Evolutionary conservation across 1,140 invertebrate genomes (phyloP).

Genomic region (Neodiprion fabricii): DNA sequence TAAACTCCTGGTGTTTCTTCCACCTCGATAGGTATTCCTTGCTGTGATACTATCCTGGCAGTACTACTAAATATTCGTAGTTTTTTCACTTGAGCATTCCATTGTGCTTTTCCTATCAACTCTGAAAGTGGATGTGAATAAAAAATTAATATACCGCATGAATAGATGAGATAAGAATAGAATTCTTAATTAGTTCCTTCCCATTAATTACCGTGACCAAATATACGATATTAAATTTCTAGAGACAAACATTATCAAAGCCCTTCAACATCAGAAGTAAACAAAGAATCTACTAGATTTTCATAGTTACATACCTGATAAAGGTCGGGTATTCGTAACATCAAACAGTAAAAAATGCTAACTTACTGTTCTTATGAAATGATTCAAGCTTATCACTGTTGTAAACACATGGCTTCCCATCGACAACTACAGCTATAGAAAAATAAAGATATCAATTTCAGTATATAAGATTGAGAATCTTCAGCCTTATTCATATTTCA

Average conservation of each 20-base stretch:
- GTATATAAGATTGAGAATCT: slow-evolving; percentile 19
- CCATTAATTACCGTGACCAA: background rate
- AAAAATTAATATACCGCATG: no score
- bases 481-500: no score
- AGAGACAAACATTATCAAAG: slow-evolving; percentile 10
- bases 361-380: slow-evolving; percentile 47
- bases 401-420: slow-evolving; percentile 60
- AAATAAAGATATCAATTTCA: slow-evolving; percentile 31
- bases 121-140: slow-evolving; percentile 31
- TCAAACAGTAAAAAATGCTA: background rate
- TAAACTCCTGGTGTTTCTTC: slow-evolving; percentile 42
- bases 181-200: slow-evolving; percentile 4
- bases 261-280: slow-evolving; percentile 17
- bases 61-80: slow-evolving; percentile 51
- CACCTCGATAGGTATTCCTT: slow-evolving; percentile 42
- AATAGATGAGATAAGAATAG: no score
- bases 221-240: background rate
- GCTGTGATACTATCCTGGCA: slow-evolving; percentile 41
- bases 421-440: slow-evolving; percentile 62
- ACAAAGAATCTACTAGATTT: background rate
- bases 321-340: no score
- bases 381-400: slow-evolving; percentile 43
- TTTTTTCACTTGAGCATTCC: slow-evolving; percentile 53
- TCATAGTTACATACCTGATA: no score
- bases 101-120: slow-evolving; percentile 48